Evolutionary conservation across 2,888 invertebrate genomes (phyloP).

Genomic region (Vanessa cardui): DNA sequence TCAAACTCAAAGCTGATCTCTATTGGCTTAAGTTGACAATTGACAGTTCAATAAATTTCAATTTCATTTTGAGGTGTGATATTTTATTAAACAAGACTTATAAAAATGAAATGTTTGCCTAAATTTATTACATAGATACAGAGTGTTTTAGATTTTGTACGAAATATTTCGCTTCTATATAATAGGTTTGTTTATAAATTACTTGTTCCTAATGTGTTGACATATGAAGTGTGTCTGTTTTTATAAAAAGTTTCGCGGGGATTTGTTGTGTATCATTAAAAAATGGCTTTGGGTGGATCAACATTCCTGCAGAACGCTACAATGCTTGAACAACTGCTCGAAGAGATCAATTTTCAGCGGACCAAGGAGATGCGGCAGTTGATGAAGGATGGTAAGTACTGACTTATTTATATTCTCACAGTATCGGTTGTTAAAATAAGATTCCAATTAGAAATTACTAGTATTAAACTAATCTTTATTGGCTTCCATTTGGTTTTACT

Average conservation of each 20-base stretch:
- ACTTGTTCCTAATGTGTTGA: conserved; percentile 41
- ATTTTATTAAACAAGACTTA: conserved; percentile 9
- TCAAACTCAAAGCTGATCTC: background rate
- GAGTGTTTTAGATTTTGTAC: background rate
- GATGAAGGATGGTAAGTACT: conserved; percentile 89
- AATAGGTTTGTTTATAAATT: conserved; percentile 25
- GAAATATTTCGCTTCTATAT: background rate
- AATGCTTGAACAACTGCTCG: conserved; percentile 92
- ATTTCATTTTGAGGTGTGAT: conserved; percentile 13
- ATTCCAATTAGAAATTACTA: conserved; percentile 1
- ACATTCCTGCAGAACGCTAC: conserved; percentile 81
- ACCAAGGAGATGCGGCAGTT: conserved; percentile 95
- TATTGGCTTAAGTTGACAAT: background rate
- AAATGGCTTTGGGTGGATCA: conserved; percentile 72
- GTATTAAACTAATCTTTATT: background rate
- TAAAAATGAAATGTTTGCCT: conserved; percentile 5
- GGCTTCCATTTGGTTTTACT: too few relatives aligned
- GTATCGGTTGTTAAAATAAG: too few relatives aligned
- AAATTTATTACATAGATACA: background rate
- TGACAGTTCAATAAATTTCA: conserved; percentile 33
- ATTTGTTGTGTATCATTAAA: conserved; percentile 21
- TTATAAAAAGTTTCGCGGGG: conserved; percentile 36
- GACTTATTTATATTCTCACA: background rate
- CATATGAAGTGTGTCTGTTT: conserved; percentile 46
- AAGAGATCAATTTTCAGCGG: conserved; percentile 95